A percentile compares a stretch with the other conserved stretches of the same genome.
phyloP scores from a whole-genome alignment of 2,888 invertebrate genomes.

The Ecliptopera silaceata region DNA sequence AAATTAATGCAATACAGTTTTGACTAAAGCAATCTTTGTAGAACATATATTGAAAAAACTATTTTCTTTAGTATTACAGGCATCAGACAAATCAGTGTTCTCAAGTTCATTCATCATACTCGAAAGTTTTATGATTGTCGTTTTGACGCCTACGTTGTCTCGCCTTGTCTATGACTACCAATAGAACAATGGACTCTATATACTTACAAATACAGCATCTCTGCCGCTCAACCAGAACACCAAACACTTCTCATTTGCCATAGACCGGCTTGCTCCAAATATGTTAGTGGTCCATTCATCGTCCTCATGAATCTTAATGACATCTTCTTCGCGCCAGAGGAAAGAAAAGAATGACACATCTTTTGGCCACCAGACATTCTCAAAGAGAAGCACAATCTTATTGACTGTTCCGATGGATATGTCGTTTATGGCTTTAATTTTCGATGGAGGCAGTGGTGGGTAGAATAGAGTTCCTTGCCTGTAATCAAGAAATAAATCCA shows the following conservation, averaged over 20 bases:
- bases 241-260: constrained; percentile 17
- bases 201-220: constrained; percentile 15
- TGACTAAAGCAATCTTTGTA: background rate
- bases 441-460: constrained; percentile 6
- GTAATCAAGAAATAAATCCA: no score
- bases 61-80: no score
- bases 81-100: no score
- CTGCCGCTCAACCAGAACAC: constrained; percentile 15
- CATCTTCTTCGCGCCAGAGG: constrained; percentile 11
- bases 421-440: constrained; percentile 10
- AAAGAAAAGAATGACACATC: constrained; percentile 8
- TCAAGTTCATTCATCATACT: no score
- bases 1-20: constrained; percentile 1
- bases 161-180: no score
- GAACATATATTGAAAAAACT: no score
- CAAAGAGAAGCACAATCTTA: constrained; percentile 13
- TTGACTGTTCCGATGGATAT: constrained; percentile 17
- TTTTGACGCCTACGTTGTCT: no score
- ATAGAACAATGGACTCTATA: background rate
- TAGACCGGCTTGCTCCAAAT: constrained; percentile 12
- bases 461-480: constrained; percentile 11
- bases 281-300: constrained; percentile 16
- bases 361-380: constrained; percentile 15
- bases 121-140: no score
- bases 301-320: background rate